phyloP scores from a whole-genome alignment of 2,113 vertebrate species.

The Lepidiolamprologus cunningtoni region DNA sequence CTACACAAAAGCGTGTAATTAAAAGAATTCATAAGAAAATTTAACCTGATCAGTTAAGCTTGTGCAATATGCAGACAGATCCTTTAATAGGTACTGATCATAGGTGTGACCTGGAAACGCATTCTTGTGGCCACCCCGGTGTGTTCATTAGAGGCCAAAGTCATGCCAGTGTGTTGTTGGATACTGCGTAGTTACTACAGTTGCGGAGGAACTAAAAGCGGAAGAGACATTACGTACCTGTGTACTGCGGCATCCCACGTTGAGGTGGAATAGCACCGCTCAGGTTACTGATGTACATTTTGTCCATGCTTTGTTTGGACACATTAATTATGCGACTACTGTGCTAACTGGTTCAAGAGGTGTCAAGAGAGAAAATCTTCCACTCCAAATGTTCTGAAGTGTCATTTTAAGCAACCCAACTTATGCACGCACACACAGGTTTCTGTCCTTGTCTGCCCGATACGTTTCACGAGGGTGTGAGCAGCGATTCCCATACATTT shows the following conservation, averaged over 20 bases:
- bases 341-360: neutral
- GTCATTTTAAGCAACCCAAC: neutral
- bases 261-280: neutral
- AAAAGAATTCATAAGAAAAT: neutral
- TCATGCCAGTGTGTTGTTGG: constrained; percentile 39
- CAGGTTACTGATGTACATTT: constrained; percentile 1
- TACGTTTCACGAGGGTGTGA: neutral
- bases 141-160: constrained; percentile 19
- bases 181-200: constrained; percentile 25
- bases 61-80: neutral
- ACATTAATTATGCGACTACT: neutral
- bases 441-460: neutral
- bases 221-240: constrained; percentile 12
- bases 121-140: neutral
- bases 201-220: neutral
- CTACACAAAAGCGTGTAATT: neutral
- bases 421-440: neutral
- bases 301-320: neutral
- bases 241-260: neutral
- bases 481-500: neutral
- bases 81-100: neutral
- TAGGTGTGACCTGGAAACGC: constrained; percentile 4
- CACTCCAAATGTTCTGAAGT: neutral
- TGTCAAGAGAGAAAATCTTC: neutral
- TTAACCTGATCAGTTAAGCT: neutral